Evolutionary conservation across 2,797 vertebrate genomes (phyloP), one percentile per base, ranked within the genome.

Genomic region (Poeciliopsis gracilis): DNA sequence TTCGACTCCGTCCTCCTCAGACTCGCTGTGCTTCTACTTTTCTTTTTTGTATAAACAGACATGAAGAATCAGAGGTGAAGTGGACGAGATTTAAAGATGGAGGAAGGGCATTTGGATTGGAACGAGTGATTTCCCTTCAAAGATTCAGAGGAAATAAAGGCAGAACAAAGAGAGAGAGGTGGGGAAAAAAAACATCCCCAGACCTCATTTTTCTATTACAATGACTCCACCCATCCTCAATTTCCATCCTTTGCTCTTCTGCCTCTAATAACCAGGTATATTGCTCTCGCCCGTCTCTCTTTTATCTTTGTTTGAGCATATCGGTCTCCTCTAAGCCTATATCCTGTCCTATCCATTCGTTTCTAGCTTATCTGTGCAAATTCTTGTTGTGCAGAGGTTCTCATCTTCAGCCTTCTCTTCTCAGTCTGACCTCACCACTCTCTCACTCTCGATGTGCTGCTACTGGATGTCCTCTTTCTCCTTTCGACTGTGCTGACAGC

Each of bases 381-480:
- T 90, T 86, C 82, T 76, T 89, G 89, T 89, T 86, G 84, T 85
- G 76, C 76, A 6, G 82, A 80, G 84, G 82, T 80, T 88, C 84
- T 78, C 86, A 83, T 88, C 85, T 84, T 78, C 86, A 83, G 88
- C 84, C 70, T 82, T 77, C 86, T 82, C 80, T 74, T 78, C 84
- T 82, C 82, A 73, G 74, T 88, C 86, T 91, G 85, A 90, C 91
- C 85, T 88, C 79, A 84, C 81, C 82, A 8, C 49, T 45, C 55
- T 59, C n/a, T 59, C n/a, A 4, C 82, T 79, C 77, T 77, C 77
- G 77, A 83, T 75, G 77, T 57, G 13, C 72, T 57, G 13, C 72
- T 80, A 84, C 87, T 90, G 86, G 93, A 92, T 91, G 92, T 92
- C 93, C 90, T 92, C 91, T 91, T 93, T 94, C 91, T 94, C 94